phyloP scores from a whole-genome alignment of 2,888 invertebrate species.

The Pyrocoelia pectoralis region DNA sequence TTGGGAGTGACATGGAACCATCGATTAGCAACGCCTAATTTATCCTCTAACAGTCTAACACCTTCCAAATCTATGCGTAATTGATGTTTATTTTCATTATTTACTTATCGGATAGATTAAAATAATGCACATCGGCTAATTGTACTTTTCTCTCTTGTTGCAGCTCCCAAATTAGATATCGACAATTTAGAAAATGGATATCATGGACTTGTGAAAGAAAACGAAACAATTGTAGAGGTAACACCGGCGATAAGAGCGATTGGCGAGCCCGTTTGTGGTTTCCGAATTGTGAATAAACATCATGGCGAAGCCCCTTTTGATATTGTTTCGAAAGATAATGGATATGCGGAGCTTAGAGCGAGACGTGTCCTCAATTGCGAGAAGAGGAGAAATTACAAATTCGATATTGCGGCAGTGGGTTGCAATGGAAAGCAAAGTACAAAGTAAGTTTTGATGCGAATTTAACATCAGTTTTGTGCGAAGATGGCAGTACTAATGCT shows the following conservation, averaged over 20 bases:
- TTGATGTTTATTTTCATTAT: no score
- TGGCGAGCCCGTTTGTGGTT: conserved; percentile 80
- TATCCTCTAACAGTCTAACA: no score
- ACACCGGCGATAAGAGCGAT: conserved; percentile 89
- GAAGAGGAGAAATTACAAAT: conserved; percentile 93
- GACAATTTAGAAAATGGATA: conserved; percentile 87
- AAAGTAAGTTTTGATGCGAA: conserved; percentile 55
- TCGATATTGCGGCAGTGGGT: conserved; percentile 92
- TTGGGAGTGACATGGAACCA: no score
- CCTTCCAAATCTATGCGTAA: no score
- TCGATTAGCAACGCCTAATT: no score
- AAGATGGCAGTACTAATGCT: neutral
- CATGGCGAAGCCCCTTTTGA: conserved; percentile 92
- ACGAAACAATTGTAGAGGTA: conserved; percentile 91
- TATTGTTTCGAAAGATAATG: conserved; percentile 62
- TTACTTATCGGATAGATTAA: no score
- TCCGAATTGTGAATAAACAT: conserved; percentile 89
- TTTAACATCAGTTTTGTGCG: neutral
- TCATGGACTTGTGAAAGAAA: conserved; percentile 91
- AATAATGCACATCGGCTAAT: no score
- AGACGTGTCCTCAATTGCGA: conserved; percentile 90
- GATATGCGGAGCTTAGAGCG: conserved; percentile 85
- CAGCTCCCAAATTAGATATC: conserved; percentile 78
- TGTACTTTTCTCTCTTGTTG: no score
- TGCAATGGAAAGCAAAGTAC: conserved; percentile 80